Conservation (phyloP, 2,797 vertebrate species). For the Anas acuta region DNA sequence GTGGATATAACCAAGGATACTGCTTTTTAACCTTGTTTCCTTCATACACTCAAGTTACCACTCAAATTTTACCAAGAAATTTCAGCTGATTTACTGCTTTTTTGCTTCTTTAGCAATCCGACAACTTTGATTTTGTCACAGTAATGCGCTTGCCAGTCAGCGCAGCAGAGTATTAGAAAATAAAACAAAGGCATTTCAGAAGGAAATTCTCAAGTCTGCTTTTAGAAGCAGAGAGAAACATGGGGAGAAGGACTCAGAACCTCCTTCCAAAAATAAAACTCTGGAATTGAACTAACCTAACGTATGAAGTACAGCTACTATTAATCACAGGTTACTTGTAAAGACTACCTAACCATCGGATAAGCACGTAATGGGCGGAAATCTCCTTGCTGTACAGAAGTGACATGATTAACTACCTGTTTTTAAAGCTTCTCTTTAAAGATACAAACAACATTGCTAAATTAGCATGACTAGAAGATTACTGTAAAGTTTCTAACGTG, state of each 20-base stretch:
- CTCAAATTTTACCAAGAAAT: background rate
- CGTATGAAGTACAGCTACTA: background rate
- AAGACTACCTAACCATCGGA: background rate
- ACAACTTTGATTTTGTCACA: background rate
- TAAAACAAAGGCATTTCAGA: background rate
- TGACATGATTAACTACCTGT: background rate
- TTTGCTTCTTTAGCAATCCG: background rate
- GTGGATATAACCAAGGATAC: background rate
- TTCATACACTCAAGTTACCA: background rate
- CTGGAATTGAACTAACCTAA: background rate
- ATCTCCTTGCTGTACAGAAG: background rate
- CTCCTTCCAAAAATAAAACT: background rate
- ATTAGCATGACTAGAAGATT: background rate
- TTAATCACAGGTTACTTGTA: background rate
- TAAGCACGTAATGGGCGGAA: background rate
- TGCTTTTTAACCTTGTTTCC: background rate
- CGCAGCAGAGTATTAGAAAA: background rate
- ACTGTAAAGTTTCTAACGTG: background rate
- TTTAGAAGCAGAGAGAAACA: background rate
- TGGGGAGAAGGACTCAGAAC: background rate
- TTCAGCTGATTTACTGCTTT: background rate
- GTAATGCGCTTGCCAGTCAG: background rate
- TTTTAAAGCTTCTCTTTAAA: background rate
- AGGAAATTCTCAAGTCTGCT: background rate
- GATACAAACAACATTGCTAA: background rate